A percentile compares a stretch with the other conserved stretches of the same genome.
Evolutionary conservation across 2,797 vertebrate species (phyloP).

Genomic region (Myotis myotis): DNA sequence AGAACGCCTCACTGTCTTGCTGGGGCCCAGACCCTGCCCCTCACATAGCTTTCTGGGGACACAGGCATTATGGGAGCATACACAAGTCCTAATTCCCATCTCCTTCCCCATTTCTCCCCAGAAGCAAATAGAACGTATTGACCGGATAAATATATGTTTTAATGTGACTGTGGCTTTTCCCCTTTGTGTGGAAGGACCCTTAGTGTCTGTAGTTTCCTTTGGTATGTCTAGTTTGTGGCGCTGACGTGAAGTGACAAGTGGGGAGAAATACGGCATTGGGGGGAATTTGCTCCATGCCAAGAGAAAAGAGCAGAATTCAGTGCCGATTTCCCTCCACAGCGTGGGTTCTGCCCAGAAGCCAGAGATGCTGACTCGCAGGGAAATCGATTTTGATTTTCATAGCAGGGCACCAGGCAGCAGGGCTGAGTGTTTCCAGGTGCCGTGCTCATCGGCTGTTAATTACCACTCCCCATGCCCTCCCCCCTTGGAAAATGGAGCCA

Average conservation of each 20-base stretch:
- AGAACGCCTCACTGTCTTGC: background rate
- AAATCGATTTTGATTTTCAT: background rate
- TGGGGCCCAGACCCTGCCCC: background rate
- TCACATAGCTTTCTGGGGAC: background rate
- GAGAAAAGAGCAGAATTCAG: background rate
- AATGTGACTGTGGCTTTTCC: background rate
- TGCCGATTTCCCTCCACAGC: background rate
- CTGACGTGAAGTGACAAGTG: background rate
- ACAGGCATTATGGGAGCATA: background rate
- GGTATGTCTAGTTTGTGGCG: slow-evolving; percentile 23
- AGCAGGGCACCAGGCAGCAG: background rate
- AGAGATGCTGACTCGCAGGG: background rate
- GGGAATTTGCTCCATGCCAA: background rate
- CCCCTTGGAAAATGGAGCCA: background rate
- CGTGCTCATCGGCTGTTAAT: background rate
- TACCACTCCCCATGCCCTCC: background rate
- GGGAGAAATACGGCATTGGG: background rate
- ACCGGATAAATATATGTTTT: background rate
- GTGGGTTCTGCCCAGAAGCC: background rate
- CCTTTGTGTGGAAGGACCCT: background rate
- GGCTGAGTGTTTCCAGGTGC: background rate
- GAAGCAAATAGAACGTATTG: slow-evolving; percentile 12
- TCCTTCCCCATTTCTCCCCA: too few relatives aligned
- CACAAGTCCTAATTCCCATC: background rate
- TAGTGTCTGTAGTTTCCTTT: slow-evolving; percentile 33